phyloP scores from a whole-genome alignment of 2,113 vertebrate species.

The Bubalus kerabau region DNA sequence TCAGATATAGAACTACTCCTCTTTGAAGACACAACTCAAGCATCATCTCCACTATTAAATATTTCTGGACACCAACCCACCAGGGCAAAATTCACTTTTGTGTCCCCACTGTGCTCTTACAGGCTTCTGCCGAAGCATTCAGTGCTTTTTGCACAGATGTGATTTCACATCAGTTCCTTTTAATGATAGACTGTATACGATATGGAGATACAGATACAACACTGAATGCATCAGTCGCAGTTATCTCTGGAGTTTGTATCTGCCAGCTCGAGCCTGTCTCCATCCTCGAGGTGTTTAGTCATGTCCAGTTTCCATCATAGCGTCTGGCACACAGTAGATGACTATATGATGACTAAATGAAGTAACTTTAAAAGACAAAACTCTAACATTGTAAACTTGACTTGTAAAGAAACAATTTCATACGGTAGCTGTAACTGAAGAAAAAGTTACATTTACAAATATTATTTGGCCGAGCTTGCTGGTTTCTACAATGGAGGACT shows the following conservation, averaged over 20 bases:
- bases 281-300: neutral
- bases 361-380: neutral
- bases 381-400: neutral
- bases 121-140: neutral
- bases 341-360: neutral
- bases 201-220: neutral
- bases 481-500: neutral
- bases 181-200: neutral
- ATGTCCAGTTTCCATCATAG: neutral
- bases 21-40: neutral
- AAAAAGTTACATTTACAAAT: neutral
- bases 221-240: neutral
- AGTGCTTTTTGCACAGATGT: neutral
- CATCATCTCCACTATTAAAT: neutral
- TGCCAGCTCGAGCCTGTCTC: neutral
- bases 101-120: neutral
- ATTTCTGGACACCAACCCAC: neutral
- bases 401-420: slow-evolving; percentile 32
- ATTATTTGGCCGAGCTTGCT: neutral
- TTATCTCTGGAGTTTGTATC: neutral
- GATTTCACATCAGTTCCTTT: neutral
- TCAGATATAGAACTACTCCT: neutral
- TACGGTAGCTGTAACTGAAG: neutral
- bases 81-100: neutral
- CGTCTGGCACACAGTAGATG: neutral